Evolutionary conservation across 64 coral and sea anemone genomes (phyloP).

Genomic region (Stichodactyla helianthus): DNA sequence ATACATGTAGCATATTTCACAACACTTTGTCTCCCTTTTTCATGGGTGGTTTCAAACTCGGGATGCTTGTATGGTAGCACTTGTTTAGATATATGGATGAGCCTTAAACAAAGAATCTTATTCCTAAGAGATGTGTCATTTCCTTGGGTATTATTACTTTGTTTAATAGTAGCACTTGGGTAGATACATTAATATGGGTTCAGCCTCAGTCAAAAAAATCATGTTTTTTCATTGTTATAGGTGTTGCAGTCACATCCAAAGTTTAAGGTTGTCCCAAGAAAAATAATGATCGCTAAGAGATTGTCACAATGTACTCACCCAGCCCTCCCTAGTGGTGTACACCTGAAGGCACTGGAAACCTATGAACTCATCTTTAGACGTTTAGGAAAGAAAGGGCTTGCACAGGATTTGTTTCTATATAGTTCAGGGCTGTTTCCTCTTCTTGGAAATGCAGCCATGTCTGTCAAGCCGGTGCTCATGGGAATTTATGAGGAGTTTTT

Average conservation of each 20-base stretch:
- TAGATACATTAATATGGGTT: too few species aligned
- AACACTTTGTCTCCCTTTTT: too few species aligned
- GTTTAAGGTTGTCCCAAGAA: constrained; percentile 81
- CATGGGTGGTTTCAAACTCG: too few species aligned
- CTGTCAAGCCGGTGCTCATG: constrained; percentile 83
- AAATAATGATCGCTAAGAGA: constrained; percentile 83
- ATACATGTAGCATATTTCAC: too few species aligned
- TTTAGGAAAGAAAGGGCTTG: constrained; percentile 74
- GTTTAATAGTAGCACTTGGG: too few species aligned
- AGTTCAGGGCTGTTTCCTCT: constrained; percentile 84
- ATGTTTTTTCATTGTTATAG: neutral
- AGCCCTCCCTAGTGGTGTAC: constrained; percentile 83
- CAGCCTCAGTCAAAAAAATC: neutral
- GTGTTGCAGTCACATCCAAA: constrained; percentile 78
- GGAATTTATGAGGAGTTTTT: constrained; percentile 84
- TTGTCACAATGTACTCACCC: constrained; percentile 93
- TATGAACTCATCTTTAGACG: constrained; percentile 93
- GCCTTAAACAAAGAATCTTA: too few species aligned
- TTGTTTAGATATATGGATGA: too few species aligned
- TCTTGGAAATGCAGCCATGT: constrained; percentile 91
- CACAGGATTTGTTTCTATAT: constrained; percentile 91
- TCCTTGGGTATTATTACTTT: too few species aligned
- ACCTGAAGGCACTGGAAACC: constrained; percentile 88
- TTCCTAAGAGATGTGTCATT: too few species aligned
- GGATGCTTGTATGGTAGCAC: too few species aligned